Conservation (phyloP, 2,797 vertebrate species). For the Coregonus sp. region DNA sequence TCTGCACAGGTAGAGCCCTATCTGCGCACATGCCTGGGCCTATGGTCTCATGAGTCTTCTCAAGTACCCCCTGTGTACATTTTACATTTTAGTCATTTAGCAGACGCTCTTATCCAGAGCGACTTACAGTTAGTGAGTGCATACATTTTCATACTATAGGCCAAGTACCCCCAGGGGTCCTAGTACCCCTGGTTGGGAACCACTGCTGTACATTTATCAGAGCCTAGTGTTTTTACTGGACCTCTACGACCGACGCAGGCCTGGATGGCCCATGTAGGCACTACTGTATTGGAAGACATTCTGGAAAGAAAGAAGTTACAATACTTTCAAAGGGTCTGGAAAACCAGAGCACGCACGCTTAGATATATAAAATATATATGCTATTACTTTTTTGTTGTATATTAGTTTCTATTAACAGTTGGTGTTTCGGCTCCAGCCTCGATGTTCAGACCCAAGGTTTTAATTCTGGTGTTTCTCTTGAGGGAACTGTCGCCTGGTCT, state of each 20-base stretch:
- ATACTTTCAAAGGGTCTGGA: slow-evolving; percentile 34
- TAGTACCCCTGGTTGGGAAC: too few species aligned
- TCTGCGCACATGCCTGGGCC: too few species aligned
- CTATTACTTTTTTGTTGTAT: slow-evolving; percentile 19
- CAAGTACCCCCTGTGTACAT: too few species aligned
- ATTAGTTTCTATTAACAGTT: slow-evolving; percentile 19
- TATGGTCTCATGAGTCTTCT: too few species aligned
- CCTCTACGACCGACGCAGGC: slow-evolving; percentile 25
- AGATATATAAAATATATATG: slow-evolving; percentile 28
- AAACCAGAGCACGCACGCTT: slow-evolving; percentile 35
- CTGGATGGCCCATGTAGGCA: slow-evolving; percentile 42
- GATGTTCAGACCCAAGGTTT: slow-evolving; percentile 23
- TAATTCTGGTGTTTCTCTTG: slow-evolving; percentile 17
- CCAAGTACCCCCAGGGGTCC: too few species aligned
- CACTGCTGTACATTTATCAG: slow-evolving; percentile 31
- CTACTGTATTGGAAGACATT: slow-evolving; percentile 57
- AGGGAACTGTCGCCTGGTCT: slow-evolving; percentile 27
- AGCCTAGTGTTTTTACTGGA: slow-evolving; percentile 53
- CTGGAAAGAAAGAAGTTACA: slow-evolving; percentile 63
- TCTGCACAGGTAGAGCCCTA: too few species aligned
- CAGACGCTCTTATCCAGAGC: too few species aligned
- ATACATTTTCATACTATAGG: too few species aligned
- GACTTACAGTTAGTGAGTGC: too few species aligned
- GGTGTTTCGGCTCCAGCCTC: slow-evolving; percentile 30
- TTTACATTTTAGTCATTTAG: too few species aligned